Base-by-base conservation (phyloP, 2,888 invertebrate species). In the Nomada flava region DNA sequence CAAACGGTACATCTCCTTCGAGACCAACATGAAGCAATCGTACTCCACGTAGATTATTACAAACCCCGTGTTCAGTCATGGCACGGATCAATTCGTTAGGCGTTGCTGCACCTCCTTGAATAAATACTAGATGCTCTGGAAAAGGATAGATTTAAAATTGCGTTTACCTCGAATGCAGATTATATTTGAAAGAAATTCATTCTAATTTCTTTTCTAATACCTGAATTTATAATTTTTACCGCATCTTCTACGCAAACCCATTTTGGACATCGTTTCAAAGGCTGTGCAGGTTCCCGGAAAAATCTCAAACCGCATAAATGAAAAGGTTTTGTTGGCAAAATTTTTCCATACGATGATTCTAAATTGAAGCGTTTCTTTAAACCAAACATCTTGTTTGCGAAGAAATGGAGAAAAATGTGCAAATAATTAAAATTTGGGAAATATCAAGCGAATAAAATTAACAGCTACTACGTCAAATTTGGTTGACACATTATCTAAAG, bases 51-150 rank as follows among this genome's bases (percentile, higher is more conserved):
- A 96, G 91, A 60, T 94, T 92, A 7, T 93, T 92, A 65, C 93
- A 92, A 80, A 95, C 94, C 0, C 95, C 96, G 89, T 95, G 94
- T n/a, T 94, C 92, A 1, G 95, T 95, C 93, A 96, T 93, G 0
- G 95, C 95, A 59, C 94, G 94, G 26, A 95, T 93, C 52, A 96
- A 92, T 71, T 94, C 94, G 15, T 94, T 91, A 0, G 96, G 96
- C 0, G 96, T 96, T 0, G 95, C 95, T n/a, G 96, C 95, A 42
- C 95, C 95, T 62, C 95, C 95, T 89, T 96, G 95, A 36, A 96
- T 92, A 88, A 95, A 96, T 36, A 96, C 94, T 26, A 95, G 93
- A 86, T 95, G 94, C 65, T 95, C 96, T 95, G 90, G 9, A 74
- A 73, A 60, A 53, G 50, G 15, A 20, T 5, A 1, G 50, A 72